Percentiles rank a stretch among this genome's conserved stretches.
Evolutionary conservation across 2,797 vertebrate genomes (phyloP).

Genomic region (Sciaenops ocellatus): DNA sequence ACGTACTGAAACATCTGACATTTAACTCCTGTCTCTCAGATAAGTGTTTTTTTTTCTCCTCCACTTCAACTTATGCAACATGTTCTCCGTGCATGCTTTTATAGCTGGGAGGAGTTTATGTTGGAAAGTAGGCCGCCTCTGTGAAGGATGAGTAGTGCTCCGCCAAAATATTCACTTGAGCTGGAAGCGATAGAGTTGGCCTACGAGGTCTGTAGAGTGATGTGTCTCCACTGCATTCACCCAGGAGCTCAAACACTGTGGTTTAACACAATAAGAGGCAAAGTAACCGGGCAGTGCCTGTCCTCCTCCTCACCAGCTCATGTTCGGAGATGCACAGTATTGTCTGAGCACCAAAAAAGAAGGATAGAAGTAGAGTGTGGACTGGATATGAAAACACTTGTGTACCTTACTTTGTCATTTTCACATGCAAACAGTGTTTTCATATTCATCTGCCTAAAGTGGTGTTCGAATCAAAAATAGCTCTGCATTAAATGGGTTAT

Average conservation of each 20-base stretch:
- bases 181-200: neutral
- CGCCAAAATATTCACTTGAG: slow-evolving; percentile 32
- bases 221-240: neutral
- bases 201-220: neutral
- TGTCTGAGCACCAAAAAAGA: neutral
- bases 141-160: slow-evolving; percentile 14
- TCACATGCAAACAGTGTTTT: slow-evolving; percentile 2
- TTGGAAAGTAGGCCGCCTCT: slow-evolving; percentile 32
- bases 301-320: neutral
- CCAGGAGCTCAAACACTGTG: neutral
- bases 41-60: slow-evolving; percentile 15
- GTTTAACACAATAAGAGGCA: neutral
- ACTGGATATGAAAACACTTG: neutral
- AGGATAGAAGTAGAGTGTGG: neutral
- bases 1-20: slow-evolving; percentile 38
- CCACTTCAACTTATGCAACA: slow-evolving; percentile 45
- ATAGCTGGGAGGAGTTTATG: slow-evolving; percentile 33
- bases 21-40: slow-evolving; percentile 36
- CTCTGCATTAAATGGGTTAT: neutral
- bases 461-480: neutral
- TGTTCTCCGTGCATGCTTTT: slow-evolving; percentile 26
- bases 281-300: neutral
- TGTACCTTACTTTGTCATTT: neutral
- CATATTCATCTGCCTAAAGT: neutral
- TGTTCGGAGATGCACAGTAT: neutral